These are phyloP conservation scores for Pomatostomus ruficeps DNA, from an alignment of 2,113 vertebrate genomes.

Conservation along the genomic window DNA sequence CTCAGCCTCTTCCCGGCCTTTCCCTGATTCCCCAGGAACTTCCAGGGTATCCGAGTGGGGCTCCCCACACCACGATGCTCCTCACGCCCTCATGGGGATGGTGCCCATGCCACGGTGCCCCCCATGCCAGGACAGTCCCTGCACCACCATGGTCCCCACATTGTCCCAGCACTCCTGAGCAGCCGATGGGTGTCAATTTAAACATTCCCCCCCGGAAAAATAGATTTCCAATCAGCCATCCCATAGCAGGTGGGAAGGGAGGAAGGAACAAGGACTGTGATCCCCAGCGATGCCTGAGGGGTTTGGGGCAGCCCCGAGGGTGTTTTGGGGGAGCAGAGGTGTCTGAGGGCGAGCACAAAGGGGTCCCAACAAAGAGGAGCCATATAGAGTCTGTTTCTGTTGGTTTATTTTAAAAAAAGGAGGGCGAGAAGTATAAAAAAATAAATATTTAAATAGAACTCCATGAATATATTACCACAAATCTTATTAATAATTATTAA, in stretches of 20 bases:
- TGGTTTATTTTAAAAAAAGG: slow-evolving; percentile 27
- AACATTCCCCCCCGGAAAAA: neutral
- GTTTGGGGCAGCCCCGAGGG: fast-evolving
- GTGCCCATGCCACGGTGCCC: fast-evolving
- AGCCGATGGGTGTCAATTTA: neutral
- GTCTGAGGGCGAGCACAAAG: neutral
- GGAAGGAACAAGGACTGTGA: neutral
- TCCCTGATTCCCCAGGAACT: neutral
- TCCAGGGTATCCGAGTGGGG: fast-evolving
- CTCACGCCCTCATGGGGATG: fast-evolving
- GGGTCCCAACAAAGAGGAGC: neutral
- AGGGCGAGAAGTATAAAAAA: slow-evolving; percentile 28
- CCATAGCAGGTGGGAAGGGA: neutral
- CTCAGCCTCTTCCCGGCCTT: neutral
- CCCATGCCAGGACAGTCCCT: neutral
- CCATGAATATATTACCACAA: slow-evolving; percentile 16
- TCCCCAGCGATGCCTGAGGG: fast-evolving
- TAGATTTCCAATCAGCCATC: neutral
- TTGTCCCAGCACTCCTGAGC: fast-evolving
- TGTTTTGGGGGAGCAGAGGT: neutral
- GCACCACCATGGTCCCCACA: fast-evolving
- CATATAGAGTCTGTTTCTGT: neutral
- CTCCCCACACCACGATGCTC: fast-evolving
- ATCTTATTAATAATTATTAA: slow-evolving; percentile 33
- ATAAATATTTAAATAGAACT: slow-evolving; percentile 65